Conservation (phyloP, 1,140 invertebrate species). For the Apis florea region DNA sequence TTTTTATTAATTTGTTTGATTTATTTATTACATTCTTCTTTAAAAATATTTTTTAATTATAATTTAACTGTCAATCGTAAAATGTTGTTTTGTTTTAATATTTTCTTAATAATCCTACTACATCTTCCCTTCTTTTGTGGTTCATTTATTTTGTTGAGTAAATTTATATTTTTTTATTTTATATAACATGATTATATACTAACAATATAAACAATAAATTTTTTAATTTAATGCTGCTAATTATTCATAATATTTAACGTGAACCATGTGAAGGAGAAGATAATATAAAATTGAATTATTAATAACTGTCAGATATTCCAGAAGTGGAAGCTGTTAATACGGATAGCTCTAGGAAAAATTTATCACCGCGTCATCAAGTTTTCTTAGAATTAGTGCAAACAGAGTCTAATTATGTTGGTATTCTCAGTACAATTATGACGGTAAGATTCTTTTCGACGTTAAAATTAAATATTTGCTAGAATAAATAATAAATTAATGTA, state of each 20-base stretch:
- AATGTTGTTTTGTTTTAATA: not conserved
- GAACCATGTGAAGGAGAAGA: slow-evolving; percentile 71
- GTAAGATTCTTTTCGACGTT: slow-evolving; percentile 79
- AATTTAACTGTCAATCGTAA: not conserved
- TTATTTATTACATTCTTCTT: not conserved
- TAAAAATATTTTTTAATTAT: slow-evolving; percentile 5
- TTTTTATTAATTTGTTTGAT: slow-evolving; percentile 6
- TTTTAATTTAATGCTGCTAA: slow-evolving; percentile 21
- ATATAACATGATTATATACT: slow-evolving; percentile 21
- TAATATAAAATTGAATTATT: slow-evolving; percentile 65
- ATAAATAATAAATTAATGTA: slow-evolving; percentile 6
- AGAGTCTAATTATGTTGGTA: slow-evolving; percentile 97
- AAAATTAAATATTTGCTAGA: not conserved
- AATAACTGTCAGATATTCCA: slow-evolving; percentile 78
- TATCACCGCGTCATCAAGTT: slow-evolving; percentile 91
- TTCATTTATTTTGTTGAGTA: slow-evolving; percentile 44
- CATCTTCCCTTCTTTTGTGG: slow-evolving; percentile 67
- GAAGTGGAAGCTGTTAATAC: slow-evolving; percentile 81
- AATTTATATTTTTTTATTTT: slow-evolving; percentile 12
- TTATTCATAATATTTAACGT: slow-evolving; percentile 32
- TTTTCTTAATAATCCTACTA: slow-evolving; percentile 9
- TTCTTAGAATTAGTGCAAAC: slow-evolving; percentile 97
- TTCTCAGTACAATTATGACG: slow-evolving; percentile 94
- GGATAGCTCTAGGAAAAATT: slow-evolving; percentile 84
- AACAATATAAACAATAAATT: slow-evolving; percentile 9